Evolutionary conservation across 92 coral and sea anemone species (phyloP), one percentile per base, ranked within the genome.

Genomic region (Porites cylindrica): DNA sequence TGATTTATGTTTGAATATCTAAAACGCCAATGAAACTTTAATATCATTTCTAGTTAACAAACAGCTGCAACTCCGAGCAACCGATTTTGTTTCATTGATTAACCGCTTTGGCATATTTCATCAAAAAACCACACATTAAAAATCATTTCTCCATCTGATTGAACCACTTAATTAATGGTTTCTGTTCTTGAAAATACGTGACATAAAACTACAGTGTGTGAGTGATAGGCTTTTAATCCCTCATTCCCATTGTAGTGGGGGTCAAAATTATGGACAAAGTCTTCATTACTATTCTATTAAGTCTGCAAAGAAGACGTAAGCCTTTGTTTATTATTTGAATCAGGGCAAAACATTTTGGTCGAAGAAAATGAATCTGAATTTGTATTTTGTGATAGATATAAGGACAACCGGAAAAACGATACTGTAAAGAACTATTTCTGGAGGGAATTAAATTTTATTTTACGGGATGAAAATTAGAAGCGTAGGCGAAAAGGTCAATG

Each of bases 1-100:
- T 56, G 61, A 13, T 23, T 16, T 61, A 13, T 38, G 47, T 38
- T 38, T 38, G 6, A 38, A 38, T 38, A 38, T 38, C 65, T 75
- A 63, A 75, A 76, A 56, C 16, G 26, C 80, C 80, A 1, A 38
- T 38, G 47, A 38, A 38, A 38, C 47, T 38, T 38, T 65, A 76
- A 76, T 14, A 65, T 53, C 52, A 77, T 26, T 52, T 77, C 38
- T 19, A 58, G 26, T 60, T 61, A 59, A 77, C 26, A 77, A 77
- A 77, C 81, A 77, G 81, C 81, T 77, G 81, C 81, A 2, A 8
- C 17, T 18, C 32, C 7, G 67, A 24, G 53, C 54, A 76, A 76
- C 52, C 52, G 59, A 58, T 21, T n/a, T 26, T 16, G 17, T 12
- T 17, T 18, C 58, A 26, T 6, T 76, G 66, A 60, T 56, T 60